A percentile compares a stretch with the other conserved stretches of the same genome.
Evolutionary conservation across 2,888 invertebrate genomes (phyloP).

Genomic region (Phaonia tiefii): DNA sequence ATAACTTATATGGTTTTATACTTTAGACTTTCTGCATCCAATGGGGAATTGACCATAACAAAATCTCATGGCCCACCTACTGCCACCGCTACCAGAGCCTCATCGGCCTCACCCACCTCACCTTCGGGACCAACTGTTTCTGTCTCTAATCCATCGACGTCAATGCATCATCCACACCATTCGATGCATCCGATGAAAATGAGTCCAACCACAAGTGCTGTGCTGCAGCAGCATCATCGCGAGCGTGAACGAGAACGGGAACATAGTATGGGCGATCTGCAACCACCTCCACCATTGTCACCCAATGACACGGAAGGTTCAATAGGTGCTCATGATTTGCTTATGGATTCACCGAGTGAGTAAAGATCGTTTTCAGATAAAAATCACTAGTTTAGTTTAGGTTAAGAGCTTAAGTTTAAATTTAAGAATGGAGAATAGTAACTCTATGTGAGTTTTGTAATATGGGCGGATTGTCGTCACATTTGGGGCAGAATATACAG

Average conservation of each 20-base stretch:
- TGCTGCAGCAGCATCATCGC: constrained; percentile 83
- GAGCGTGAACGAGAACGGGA: constrained; percentile 80
- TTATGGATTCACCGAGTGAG: constrained; percentile 93
- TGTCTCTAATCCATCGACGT: constrained; percentile 61
- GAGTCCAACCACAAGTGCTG: constrained; percentile 85
- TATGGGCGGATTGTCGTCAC: no score
- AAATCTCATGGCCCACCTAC: constrained; percentile 85
- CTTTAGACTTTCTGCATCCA: constrained; percentile 86
- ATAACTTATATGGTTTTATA: background rate
- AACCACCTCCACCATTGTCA: constrained; percentile 82
- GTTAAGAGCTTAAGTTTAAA: constrained; percentile 22
- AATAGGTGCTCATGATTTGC: constrained; percentile 83
- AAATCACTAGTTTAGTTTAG: constrained; percentile 25
- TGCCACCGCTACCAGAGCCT: constrained; percentile 72
- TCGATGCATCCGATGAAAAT: constrained; percentile 83
- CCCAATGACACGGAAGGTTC: constrained; percentile 84
- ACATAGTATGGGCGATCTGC: constrained; percentile 82
- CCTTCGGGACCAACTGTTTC: constrained; percentile 73
- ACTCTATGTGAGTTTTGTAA: no score
- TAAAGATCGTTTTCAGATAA: constrained; percentile 78
- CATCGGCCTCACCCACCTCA: constrained; percentile 73
- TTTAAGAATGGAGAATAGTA: constrained; percentile 31
- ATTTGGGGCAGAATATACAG: no score
- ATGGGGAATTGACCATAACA: constrained; percentile 91
- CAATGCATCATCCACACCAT: constrained; percentile 74